Percentiles rank a stretch among this genome's conserved stretches.
phyloP scores from a whole-genome alignment of 2,797 vertebrate species.

The Girardinus metallicus region DNA sequence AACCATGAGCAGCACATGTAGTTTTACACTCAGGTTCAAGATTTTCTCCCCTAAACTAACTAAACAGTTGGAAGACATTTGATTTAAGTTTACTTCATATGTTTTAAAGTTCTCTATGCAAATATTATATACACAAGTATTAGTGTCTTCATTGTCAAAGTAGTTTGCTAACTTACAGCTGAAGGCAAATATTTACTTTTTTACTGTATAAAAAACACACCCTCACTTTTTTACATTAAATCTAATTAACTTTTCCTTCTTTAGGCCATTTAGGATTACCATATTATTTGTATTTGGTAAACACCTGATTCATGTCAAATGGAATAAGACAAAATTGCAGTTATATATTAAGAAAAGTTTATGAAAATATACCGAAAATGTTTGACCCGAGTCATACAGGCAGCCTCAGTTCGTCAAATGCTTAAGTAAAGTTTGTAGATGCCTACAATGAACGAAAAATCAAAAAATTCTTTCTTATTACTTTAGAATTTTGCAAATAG shows the following conservation, averaged over 20 bases:
- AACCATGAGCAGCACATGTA: neutral
- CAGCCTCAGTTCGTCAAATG: neutral
- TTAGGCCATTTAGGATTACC: neutral
- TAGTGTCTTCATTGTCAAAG: neutral
- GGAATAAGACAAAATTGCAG: neutral
- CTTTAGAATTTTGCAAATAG: neutral
- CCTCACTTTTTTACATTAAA: neutral
- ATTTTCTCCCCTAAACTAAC: conserved; percentile 57
- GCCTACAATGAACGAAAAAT: neutral
- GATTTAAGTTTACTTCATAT: neutral
- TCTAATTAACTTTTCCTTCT: neutral
- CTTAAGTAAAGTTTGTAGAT: neutral
- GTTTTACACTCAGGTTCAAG: conserved; percentile 31
- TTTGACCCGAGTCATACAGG: neutral
- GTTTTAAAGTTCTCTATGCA: neutral
- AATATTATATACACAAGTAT: neutral
- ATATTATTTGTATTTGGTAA: neutral
- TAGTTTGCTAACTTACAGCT: neutral
- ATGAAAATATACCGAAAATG: neutral
- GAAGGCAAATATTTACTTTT: neutral
- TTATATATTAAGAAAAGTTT: neutral
- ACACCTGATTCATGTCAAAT: neutral
- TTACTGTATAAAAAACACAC: neutral
- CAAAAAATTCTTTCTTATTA: too few species aligned
- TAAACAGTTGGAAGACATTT: neutral